A percentile compares a stretch with the other conserved stretches of the same genome.
Evolutionary conservation across 2,888 invertebrate species (phyloP).

Genomic region (Imbricaverruca yamaguchii): DNA sequence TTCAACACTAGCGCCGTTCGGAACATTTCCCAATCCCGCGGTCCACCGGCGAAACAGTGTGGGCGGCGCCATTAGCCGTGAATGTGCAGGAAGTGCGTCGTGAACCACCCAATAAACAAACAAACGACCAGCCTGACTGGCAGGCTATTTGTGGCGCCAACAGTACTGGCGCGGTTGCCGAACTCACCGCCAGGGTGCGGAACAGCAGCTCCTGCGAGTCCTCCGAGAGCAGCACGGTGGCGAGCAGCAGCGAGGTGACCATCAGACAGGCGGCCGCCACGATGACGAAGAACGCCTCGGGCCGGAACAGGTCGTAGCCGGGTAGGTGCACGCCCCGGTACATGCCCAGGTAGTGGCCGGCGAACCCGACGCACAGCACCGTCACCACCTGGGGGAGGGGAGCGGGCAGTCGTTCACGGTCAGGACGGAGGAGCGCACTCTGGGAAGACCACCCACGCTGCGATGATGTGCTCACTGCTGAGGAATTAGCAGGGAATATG

Average conservation of each 20-base stretch:
- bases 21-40: no score
- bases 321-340: not conserved
- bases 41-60: no score
- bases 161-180: no score
- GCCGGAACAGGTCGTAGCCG: constrained; percentile 15
- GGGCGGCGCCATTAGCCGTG: no score
- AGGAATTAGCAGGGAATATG: no score
- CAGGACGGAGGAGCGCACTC: not conserved
- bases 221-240: not conserved
- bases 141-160: no score
- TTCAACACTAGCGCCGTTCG: no score
- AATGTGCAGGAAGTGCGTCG: no score
- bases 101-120: no score
- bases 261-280: not conserved
- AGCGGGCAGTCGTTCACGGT: not conserved
- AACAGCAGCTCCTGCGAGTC: not conserved
- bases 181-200: not conserved
- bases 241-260: not conserved
- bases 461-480: no score
- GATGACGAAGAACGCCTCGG: constrained; percentile 15
- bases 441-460: no score
- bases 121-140: no score
- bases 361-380: not conserved
- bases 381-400: not conserved
- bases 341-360: constrained; percentile 8